Base-by-base conservation (phyloP, 2,888 invertebrate genomes). In the Salticus scenicus region DNA sequence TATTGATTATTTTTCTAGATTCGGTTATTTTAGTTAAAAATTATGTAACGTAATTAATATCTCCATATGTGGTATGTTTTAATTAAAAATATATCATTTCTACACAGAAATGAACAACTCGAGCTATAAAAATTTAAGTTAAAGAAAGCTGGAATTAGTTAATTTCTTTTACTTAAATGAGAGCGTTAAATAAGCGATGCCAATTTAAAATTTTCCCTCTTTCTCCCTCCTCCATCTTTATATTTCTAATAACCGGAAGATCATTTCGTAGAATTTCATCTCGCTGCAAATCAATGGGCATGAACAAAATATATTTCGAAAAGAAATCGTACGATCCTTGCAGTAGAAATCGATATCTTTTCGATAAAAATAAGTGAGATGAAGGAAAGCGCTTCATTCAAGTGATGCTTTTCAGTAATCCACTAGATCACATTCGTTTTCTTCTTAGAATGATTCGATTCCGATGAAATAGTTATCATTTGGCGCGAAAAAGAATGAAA, bases 321-420 rank as follows among this genome's bases (percentile, higher is more conserved):
- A 57, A 57, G 57, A 57, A 57, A 57, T 57, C 24, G 24, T 57
- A 57, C 57, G 24, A 24, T 17, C 57, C 24, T 17, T 8, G 14
- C 57, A 57, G 24, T 57, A 5, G 57, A 57, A 57, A 57, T 57
- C 57, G 57, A 57, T 57, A 57, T 57, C 57, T 57, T 57, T 57
- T 57, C 57, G 57, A 57, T 57, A 57, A 57, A 57, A 57, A 57
- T 57, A 57, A 57, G 57, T 57, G 57, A 57, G 57, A 57, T 57
- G 57, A 57, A 57, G 57, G 57, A 24, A 57, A 57, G 57, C 20
- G 57, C 57, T 57, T 57, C 57, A 57, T 57, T 57, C 57, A 57
- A 57, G 57, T 57, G 57, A 57, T 57, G 57, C 57, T 57, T 57
- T 57, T 57, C 57, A 24, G 57, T 57, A 57, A 57, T 57, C 57